A percentile compares a stretch with the other conserved stretches of the same genome.
Conservation (phyloP, 92 coral and sea anemone genomes). For the Porites rus region DNA sequence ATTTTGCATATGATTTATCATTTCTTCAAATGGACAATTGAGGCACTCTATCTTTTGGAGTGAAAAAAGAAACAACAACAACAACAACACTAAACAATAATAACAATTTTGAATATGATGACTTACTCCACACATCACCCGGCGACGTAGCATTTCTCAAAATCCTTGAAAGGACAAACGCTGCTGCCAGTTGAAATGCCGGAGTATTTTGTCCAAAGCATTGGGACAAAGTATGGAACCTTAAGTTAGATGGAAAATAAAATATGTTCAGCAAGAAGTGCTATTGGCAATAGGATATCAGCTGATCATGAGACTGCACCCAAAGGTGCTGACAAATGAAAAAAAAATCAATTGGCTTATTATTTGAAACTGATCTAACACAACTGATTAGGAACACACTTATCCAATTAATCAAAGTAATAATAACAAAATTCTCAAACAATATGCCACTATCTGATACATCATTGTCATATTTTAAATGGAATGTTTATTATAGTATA, state of each 20-base stretch:
- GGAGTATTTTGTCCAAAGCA: background rate
- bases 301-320: no score
- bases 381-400: no score
- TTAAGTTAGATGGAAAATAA: background rate
- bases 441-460: background rate
- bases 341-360: no score
- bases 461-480: background rate
- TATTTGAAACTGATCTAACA: no score
- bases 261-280: background rate
- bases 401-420: no score
- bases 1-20: no score
- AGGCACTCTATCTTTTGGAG: background rate
- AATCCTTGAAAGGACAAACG: background rate
- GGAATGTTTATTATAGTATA: background rate
- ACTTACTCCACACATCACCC: conserved; percentile 21
- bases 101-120: background rate
- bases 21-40: background rate
- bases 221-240: conserved; percentile 3
- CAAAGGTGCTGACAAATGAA: no score
- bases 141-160: conserved; percentile 15
- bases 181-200: conserved; percentile 6
- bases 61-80: no score
- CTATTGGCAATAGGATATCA: no score
- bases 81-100: no score
- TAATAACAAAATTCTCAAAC: no score